Evolutionary conservation across 2,888 invertebrate genomes (phyloP).

Genomic region (Philhelius pedissequus): DNA sequence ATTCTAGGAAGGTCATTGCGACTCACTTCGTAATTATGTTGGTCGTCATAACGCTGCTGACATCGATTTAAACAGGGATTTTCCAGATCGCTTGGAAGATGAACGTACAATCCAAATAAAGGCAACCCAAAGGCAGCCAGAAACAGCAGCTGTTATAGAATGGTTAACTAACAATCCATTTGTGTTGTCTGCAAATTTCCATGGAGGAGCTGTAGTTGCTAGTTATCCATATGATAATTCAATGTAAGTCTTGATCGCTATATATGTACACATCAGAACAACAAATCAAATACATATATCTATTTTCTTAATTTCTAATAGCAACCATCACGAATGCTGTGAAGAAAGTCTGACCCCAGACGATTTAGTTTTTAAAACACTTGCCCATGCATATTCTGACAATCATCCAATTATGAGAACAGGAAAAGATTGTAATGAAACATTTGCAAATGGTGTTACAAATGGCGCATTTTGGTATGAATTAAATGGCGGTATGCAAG

Average conservation of each 20-base stretch:
- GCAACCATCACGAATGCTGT: slow-evolving; percentile 83
- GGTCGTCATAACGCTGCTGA: slow-evolving; percentile 91
- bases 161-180: slow-evolving; percentile 94
- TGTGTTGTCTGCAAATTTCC: slow-evolving; percentile 95
- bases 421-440: slow-evolving; percentile 87
- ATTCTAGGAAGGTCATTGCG: slow-evolving; percentile 88
- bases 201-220: slow-evolving; percentile 98
- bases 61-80: slow-evolving; percentile 93
- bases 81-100: slow-evolving; percentile 91
- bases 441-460: slow-evolving; percentile 89
- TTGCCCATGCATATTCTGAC: slow-evolving; percentile 88
- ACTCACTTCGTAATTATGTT: slow-evolving; percentile 82
- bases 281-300: background rate
- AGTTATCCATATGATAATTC: slow-evolving; percentile 98
- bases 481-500: slow-evolving; percentile 97
- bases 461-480: slow-evolving; percentile 97
- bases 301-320: slow-evolving; percentile 38
- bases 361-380: slow-evolving; percentile 87
- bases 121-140: slow-evolving; percentile 85
- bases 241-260: slow-evolving; percentile 81
- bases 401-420: slow-evolving; percentile 87
- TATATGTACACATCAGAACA: background rate
- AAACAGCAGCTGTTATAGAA: slow-evolving; percentile 92
- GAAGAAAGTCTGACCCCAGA: slow-evolving; percentile 90
- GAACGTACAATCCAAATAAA: slow-evolving; percentile 74